A percentile compares a stretch with the other conserved stretches of the same genome.
phyloP scores from a whole-genome alignment of 2,797 vertebrate species.

The Bradypus variegatus region DNA sequence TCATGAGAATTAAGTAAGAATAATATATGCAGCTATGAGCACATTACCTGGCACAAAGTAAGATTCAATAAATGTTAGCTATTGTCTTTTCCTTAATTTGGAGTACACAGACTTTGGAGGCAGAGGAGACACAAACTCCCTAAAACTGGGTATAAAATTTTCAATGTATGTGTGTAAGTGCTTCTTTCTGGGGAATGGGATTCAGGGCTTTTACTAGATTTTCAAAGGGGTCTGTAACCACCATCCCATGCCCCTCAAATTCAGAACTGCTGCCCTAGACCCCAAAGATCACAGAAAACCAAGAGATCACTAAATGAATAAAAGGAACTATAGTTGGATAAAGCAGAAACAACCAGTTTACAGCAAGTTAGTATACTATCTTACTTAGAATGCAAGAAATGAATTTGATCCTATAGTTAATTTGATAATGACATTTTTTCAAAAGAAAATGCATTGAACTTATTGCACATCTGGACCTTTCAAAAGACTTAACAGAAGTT shows the following conservation, averaged over 20 bases:
- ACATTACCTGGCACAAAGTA: not conserved
- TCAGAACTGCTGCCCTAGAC: not conserved
- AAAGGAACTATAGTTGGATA: not conserved
- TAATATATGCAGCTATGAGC: not conserved
- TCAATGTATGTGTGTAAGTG: not conserved
- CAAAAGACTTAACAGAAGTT: slow-evolving; percentile 13
- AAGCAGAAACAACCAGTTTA: not conserved
- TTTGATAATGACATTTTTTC: not conserved
- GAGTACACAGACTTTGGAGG: not conserved
- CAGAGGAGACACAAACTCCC: not conserved
- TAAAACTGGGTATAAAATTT: slow-evolving; percentile 13
- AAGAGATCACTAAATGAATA: not conserved
- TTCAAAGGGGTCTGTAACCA: not conserved
- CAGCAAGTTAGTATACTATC: not conserved
- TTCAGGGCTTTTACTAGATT: not conserved
- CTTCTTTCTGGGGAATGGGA: slow-evolving; percentile 9
- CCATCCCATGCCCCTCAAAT: not conserved
- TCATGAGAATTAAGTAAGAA: slow-evolving; percentile 15
- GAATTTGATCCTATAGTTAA: slow-evolving; percentile 4
- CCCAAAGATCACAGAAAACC: slow-evolving; percentile 16
- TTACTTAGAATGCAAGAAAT: slow-evolving; percentile 32
- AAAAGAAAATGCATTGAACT: not conserved
- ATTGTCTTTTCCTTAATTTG: slow-evolving; percentile 18
- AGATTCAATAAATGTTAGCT: not conserved
- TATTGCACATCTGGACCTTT: not conserved